Conservation (phyloP, 2,797 vertebrate genomes). For the Mus spretus region DNA sequence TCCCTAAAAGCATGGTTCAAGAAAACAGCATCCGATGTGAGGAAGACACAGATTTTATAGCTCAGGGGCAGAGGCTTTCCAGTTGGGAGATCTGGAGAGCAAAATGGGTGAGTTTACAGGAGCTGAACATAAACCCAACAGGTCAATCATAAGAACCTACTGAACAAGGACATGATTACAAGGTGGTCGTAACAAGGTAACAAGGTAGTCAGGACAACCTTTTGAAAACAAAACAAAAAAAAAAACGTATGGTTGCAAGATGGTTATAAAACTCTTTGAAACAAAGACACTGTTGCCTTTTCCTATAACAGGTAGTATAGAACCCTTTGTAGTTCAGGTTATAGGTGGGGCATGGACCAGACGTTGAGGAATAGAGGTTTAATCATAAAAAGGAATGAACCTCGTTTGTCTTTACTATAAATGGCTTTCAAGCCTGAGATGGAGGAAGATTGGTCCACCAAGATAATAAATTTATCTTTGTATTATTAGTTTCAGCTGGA, state of each 20-base stretch:
- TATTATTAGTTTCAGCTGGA: conserved; percentile 18
- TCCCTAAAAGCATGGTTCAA: neutral
- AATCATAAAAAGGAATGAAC: neutral
- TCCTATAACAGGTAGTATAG: neutral
- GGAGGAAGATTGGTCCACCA: neutral
- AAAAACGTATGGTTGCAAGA: neutral
- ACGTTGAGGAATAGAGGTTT: too few species aligned
- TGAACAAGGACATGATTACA: too few species aligned
- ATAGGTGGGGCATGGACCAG: neutral
- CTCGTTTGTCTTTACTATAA: neutral
- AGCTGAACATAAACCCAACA: neutral
- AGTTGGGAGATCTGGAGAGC: neutral
- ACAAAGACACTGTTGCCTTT: neutral
- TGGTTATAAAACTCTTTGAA: neutral
- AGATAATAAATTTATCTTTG: conserved; percentile 15
- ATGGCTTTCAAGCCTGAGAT: neutral
- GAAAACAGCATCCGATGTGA: neutral
- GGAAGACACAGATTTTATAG: neutral
- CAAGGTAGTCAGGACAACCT: neutral
- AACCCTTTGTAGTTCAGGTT: neutral
- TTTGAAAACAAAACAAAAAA: neutral
- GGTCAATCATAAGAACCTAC: neutral
- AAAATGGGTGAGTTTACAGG: neutral
- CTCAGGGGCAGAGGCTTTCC: neutral
- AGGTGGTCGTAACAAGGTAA: neutral